phyloP scores from a whole-genome alignment of 2,888 invertebrate species.

The Agrotis exclamationis region DNA sequence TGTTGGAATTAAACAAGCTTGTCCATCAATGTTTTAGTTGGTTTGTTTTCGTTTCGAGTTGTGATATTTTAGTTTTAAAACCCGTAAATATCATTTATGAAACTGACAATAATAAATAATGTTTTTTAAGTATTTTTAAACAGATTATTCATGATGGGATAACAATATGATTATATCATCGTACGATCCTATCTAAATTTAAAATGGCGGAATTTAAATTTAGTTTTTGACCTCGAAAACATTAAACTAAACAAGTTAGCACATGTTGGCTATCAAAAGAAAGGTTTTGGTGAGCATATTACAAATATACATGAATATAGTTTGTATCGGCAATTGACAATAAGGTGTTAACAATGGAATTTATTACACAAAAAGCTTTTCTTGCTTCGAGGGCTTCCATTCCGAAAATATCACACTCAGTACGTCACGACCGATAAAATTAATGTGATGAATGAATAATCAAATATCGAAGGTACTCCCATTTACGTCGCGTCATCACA shows the following conservation, averaged over 20 bases:
- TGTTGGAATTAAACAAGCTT: constrained; percentile 21
- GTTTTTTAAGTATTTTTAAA: no score
- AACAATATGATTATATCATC: not conserved
- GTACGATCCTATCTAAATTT: no score
- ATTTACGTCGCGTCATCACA: constrained; percentile 16
- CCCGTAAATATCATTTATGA: no score
- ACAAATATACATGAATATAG: not conserved
- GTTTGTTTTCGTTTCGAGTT: constrained; percentile 2
- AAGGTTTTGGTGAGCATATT: no score
- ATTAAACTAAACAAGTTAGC: no score
- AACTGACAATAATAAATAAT: no score
- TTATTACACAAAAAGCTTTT: constrained; percentile 38
- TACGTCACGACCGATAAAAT: constrained; percentile 33
- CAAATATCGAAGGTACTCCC: constrained; percentile 34
- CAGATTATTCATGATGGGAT: not conserved
- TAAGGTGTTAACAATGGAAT: constrained; percentile 3
- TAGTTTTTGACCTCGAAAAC: no score
- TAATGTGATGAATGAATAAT: constrained; percentile 43
- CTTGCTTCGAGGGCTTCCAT: not conserved
- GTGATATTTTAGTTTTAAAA: not conserved
- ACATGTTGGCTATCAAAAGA: no score
- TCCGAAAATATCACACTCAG: constrained; percentile 34
- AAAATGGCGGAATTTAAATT: no score
- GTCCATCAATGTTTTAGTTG: constrained; percentile 12
- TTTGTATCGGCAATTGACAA: constrained; percentile 14